Base-by-base conservation (phyloP, 2,888 invertebrate genomes). In the Phyllotreta cruciferae region DNA sequence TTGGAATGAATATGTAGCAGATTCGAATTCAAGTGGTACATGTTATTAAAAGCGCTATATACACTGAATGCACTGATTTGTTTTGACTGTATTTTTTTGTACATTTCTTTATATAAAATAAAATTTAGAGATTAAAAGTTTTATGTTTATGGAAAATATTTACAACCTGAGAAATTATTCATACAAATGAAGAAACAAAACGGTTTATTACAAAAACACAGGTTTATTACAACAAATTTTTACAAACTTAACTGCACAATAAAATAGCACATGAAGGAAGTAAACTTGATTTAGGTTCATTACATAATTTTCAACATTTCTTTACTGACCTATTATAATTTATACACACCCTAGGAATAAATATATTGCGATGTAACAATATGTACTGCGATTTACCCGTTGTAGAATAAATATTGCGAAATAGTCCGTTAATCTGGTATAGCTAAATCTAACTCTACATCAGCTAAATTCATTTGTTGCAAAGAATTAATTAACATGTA, bases 401-500 rank as follows among this genome's bases (percentile, higher is more conserved):
- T 73, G 88, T 66, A 90, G 88, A 0, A 90, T 86, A 75, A 3
- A 39, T 4, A 42, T 49, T 24, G 24, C 24, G 4, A 24, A 24
- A 24, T 24, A 24, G 24, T 24, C 24, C 4, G 24, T 56, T 63
- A 73, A 64, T 76, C 90, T 73, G 90, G 90, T 66, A 89, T 83
- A 70, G 87, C 90, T 74, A 92, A 84, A 78, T 92, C 92, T 63
- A 93, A 81, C 77, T 92, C 92, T 64, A 92, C 86, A 77, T 92
- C 92, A 0, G 89, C 85, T 10, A 89, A 81, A 77, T 88, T 90
- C 74, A 93, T 87, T 79, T 90, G 87, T 70, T 90, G 87, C 61
- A 95, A 83, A 0, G 95, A 93, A 80, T 98, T 98, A 66, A 98
- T 90, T 70, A 93, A 85, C 83, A 94, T 90, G 79, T 97, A 98